Evolutionary conservation across 2,113 vertebrate genomes (phyloP), one percentile per base, ranked within the genome.

Genomic region (Mola mola): DNA sequence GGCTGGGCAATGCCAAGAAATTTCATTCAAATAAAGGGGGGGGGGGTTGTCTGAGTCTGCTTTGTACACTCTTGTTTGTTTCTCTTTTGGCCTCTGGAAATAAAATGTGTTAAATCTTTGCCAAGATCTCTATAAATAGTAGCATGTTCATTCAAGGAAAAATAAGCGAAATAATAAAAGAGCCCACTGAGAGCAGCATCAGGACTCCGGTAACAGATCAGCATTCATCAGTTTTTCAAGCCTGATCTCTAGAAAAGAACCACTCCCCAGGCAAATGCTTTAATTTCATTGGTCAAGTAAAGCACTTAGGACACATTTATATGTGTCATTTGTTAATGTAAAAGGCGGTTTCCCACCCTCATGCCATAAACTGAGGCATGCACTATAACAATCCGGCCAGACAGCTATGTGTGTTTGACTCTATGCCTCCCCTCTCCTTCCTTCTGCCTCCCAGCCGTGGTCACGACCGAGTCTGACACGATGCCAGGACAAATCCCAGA

Each of bases 401-500:
- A 4, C 16, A 26, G 16, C 40, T 60, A 16, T 29, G 24, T 22
- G n/a, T 33, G 16, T 31, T 53, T 48, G 47, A n/a, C n/a, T n/a
- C n/a, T 31, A 3, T 29, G 49, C 70, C 52, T 72, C 50, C 58
- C 11, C 10, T 73, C 72, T 75, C 72, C 57, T 20, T 52, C 47
- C 24, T 60, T 65, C 73, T 61, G 50, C 37, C n/a, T 66, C 15
- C n/a, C 67, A 92, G 92, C 88, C 89, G 88, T 79, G 89, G 88
- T 90, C 75, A 75, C 82, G 74, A 68, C 86, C 51, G 74, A 85
- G 84, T 66, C 88, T 95, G 94, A 94, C 93, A 91, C 94, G 93
- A 98, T 98, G 96, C 96, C 96, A 84, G 96, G 96, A 88, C 96
- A 95, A 94, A 96, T 98, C 82, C 95, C 95, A 12, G 96, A 98